phyloP scores from a whole-genome alignment of 2,888 invertebrate species.

The Endomychus coccineus region DNA sequence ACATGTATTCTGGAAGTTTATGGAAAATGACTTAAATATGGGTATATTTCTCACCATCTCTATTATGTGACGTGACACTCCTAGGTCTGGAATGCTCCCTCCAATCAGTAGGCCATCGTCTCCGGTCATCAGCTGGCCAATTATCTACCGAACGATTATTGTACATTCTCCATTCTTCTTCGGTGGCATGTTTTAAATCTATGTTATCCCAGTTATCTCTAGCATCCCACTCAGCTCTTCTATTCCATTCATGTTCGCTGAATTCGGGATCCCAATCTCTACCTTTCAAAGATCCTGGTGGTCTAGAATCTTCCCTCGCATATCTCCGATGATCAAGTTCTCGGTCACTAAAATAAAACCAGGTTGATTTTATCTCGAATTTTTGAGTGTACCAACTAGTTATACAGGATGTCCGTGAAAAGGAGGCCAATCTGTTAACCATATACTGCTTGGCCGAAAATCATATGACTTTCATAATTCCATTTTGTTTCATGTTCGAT shows the following conservation, averaged over 20 bases:
- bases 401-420: too few species aligned
- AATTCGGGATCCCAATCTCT: constrained; percentile 43
- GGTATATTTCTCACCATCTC: constrained; percentile 20
- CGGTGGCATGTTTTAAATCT: constrained; percentile 35
- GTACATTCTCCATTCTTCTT: constrained; percentile 41
- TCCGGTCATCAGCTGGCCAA: constrained; percentile 48
- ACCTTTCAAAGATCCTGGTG: constrained; percentile 29
- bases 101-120: constrained; percentile 41
- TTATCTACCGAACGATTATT: constrained; percentile 36
- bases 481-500: too few species aligned
- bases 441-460: too few species aligned
- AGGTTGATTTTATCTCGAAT: constrained; percentile 1
- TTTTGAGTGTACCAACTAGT: too few species aligned
- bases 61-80: constrained; percentile 40
- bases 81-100: constrained; percentile 39
- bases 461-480: too few species aligned
- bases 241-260: constrained; percentile 44
- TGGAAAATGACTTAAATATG: too few species aligned
- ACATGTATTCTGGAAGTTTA: too few species aligned
- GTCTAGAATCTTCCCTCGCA: constrained; percentile 31
- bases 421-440: too few species aligned
- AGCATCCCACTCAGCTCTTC: constrained; percentile 39
- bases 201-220: constrained; percentile 38
- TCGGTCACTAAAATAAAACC: constrained; percentile 20
- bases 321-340: constrained; percentile 36